Evolutionary conservation across 2,113 vertebrate genomes (phyloP), one percentile per base, ranked within the genome.

Genomic region (Tachysurus fulvidraco): DNA sequence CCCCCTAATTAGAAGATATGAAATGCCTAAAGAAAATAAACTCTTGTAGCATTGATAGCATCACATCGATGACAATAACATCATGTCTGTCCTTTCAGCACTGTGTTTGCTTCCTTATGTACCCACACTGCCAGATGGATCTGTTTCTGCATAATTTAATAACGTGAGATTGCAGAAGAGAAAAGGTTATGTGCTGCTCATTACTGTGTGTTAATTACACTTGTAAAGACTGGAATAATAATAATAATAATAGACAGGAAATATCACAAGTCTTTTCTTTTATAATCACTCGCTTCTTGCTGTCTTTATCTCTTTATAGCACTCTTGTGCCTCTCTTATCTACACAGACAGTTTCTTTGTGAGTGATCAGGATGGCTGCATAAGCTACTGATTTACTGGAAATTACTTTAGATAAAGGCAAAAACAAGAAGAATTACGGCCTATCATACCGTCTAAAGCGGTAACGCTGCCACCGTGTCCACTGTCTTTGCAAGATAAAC

Each of bases 181-280:
- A 1, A 36, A 36, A 59, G 62, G 19, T 11, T n/a, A 0, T 64
- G 71, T 74, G 30, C 36, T 46, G n/a, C 84, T 36, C 4, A 59
- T 76, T 81, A 67, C 52, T 59, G 54, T 83, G 59, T 81, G 52
- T 77, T 76, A 77, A 30, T 60, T 21, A 55, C 41, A 41, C 54
- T 73, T 41, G 52, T 69, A 36, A 36, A 36, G 36, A 36, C 36
- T 36, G 36, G 36, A 36, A 36, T 36, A 36, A 36, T 36, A 36
- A n/a, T n/a, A n/a, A n/a, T n/a, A 81, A 71, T 86, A 86, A 86
- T 71, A 65, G 50, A 59, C 85, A 59, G 50, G 41, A 57, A 81
- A 57, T 71, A 41, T 62, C 60, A 81, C 19, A 46, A 73, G 54
- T 69, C 8, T 9, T 9, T 50, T 50, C 46, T 9, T 50, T 50